phyloP scores from a whole-genome alignment of 1,140 invertebrate genomes.

The Caenorhabditis briggsae region DNA sequence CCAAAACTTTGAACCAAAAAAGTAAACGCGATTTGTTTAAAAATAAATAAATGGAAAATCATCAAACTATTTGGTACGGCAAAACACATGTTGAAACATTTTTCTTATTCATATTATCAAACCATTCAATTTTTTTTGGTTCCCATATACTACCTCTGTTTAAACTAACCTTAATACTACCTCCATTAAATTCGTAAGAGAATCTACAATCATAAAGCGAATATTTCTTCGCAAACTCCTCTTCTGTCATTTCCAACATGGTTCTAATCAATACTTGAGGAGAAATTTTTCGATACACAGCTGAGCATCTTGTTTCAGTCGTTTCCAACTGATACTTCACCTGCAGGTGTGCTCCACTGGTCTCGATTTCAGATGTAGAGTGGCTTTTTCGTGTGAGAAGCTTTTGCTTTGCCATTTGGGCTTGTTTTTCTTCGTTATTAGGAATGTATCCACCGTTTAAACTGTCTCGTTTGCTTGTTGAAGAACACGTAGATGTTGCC shows the following conservation, averaged over 20 bases:
- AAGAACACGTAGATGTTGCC: no score
- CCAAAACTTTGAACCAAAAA: no score
- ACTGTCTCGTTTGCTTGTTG: no score
- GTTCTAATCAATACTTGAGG: neutral
- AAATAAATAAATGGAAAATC: no score
- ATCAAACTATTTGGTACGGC: no score
- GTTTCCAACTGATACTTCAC: neutral
- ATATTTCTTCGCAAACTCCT: neutral
- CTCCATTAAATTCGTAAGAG: constrained; percentile 4
- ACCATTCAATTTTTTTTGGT: no score
- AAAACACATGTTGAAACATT: no score
- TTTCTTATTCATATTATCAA: no score
- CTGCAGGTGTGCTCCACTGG: neutral
- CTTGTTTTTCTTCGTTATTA: no score
- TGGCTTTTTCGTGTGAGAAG: constrained; percentile 1
- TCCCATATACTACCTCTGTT: no score
- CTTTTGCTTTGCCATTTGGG: neutral
- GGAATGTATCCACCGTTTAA: no score
- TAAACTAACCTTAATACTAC: constrained; percentile 14
- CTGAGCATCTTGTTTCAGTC: neutral
- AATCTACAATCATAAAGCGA: neutral
- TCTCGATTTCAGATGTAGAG: neutral
- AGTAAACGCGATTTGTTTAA: no score
- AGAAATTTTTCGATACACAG: neutral
- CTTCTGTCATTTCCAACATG: neutral